Base-by-base conservation (phyloP, 1,140 invertebrate genomes). In the Ceratosolen solmsi region DNA sequence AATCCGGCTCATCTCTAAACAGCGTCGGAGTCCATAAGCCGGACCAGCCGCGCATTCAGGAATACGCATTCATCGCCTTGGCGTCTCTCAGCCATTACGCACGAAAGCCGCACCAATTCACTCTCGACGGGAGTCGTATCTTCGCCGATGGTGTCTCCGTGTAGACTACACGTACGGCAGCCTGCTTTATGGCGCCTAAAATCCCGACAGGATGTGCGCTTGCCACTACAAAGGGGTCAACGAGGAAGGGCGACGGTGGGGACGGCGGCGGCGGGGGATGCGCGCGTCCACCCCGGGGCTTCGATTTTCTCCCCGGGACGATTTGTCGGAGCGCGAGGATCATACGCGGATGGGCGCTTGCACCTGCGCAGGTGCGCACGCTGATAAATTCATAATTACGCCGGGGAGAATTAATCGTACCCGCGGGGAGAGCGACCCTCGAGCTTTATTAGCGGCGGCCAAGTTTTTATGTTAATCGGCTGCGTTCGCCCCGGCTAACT, bases 91-190 rank as follows among this genome's bases (percentile, higher is more conserved):
- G 2, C 25, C 54, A 17, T 38, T 13, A 36, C 2, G 51, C 3
- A 54, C 51, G 20, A 46, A 13, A 13, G 41, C 41, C 9, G 5
- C 36, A 8, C 17, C 33, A 25, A 3, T 17, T 2, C 27, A 65
- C 78, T 81, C 58, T 80, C 85, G 75, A 78, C 82, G 85, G 83
- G 86, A 85, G 51, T 79, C 84, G 83, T 87, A 86, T 84, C 85
- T 85, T 86, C 83, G 85, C 84, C 85, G 84, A 86, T 84, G 83
- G 80, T 83, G 83, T 85, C 86, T 82, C 83, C 46, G 25, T 46
- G 79, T 80, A n/a, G n/a, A n/a, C n/a, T n/a, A n/a, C n/a, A n/a
- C 77, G 83, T 87, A 86, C 82, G 86, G 86, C 85, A 86, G 78
- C 83, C 82, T 84, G 84, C 80, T 87, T 87, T 87, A 87, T 83